phyloP scores from a whole-genome alignment of 2,888 invertebrate species.

The Chorisops tibialis region DNA sequence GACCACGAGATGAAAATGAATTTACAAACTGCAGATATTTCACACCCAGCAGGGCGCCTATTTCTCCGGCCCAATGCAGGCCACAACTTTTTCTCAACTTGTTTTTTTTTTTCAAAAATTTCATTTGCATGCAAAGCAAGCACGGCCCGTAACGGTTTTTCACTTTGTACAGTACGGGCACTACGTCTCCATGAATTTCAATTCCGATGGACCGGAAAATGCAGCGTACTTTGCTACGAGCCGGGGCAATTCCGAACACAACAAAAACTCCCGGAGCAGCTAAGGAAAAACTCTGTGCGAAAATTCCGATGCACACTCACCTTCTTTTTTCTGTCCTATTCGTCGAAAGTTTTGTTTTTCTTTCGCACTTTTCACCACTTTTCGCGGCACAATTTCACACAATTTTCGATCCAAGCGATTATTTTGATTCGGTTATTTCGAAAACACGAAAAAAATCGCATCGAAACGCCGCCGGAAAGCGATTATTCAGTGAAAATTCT shows the following conservation, averaged over 20 bases:
- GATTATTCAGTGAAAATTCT: constrained; percentile 9
- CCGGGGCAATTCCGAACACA: too few species aligned
- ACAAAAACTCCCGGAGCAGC: too few species aligned
- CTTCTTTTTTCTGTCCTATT: neutral
- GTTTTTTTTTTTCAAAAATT: neutral
- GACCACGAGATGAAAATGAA: constrained; percentile 3
- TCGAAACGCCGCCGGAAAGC: constrained; percentile 1
- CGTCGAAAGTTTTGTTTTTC: neutral
- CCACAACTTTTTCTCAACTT: neutral
- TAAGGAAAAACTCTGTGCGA: neutral
- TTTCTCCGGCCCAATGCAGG: neutral
- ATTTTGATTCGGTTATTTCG: neutral
- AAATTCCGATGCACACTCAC: constrained; percentile 19
- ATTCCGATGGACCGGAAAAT: too few species aligned
- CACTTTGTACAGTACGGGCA: neutral
- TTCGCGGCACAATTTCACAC: constrained; percentile 11
- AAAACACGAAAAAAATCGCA: constrained; percentile 5
- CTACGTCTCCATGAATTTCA: too few species aligned
- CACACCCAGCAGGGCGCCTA: neutral
- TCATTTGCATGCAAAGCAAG: neutral
- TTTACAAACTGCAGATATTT: constrained; percentile 15
- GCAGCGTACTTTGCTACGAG: too few species aligned
- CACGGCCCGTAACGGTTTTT: constrained; percentile 14
- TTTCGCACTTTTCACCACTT: neutral
- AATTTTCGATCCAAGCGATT: neutral